Evolutionary conservation across 2,113 vertebrate genomes (phyloP).

Genomic region (Burhinus oedicnemus): DNA sequence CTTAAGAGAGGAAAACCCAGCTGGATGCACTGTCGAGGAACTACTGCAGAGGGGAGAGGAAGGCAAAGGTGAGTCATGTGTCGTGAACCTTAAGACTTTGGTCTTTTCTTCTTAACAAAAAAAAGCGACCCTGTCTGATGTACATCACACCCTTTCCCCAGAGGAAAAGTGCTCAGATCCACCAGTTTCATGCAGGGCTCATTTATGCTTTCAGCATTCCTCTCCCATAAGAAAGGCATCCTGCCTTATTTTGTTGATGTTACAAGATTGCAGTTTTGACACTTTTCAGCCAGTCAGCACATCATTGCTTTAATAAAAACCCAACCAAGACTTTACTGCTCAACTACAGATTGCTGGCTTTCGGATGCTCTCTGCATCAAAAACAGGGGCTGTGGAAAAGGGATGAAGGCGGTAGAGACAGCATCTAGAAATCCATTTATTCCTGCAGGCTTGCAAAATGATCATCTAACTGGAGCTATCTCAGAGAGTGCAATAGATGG

Average conservation of each 20-base stretch:
- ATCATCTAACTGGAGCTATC: not conserved
- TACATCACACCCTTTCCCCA: not conserved
- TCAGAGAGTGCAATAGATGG: not conserved
- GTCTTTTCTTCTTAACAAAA: not conserved
- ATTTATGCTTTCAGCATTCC: not conserved
- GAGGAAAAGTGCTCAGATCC: not conserved
- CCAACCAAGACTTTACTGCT: constrained; percentile 26
- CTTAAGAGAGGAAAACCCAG: not conserved
- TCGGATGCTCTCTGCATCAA: not conserved
- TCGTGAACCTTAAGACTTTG: not conserved
- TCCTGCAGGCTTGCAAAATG: not conserved
- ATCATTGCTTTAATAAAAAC: constrained; percentile 56
- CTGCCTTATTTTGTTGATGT: constrained; percentile 28
- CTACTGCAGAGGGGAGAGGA: not conserved
- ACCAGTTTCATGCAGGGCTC: not conserved
- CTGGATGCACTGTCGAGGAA: not conserved
- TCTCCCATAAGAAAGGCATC: not conserved
- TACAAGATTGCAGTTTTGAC: constrained; percentile 55
- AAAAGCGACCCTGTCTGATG: not conserved
- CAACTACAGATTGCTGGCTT: not conserved
- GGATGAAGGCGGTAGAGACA: not conserved
- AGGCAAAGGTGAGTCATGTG: not conserved
- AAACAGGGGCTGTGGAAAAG: constrained; percentile 27
- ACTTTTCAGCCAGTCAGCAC: constrained; percentile 57
- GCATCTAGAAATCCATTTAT: constrained; percentile 41